Evolutionary conservation across 2,113 vertebrate species (phyloP).

Genomic region (Pseudorasbora parva): DNA sequence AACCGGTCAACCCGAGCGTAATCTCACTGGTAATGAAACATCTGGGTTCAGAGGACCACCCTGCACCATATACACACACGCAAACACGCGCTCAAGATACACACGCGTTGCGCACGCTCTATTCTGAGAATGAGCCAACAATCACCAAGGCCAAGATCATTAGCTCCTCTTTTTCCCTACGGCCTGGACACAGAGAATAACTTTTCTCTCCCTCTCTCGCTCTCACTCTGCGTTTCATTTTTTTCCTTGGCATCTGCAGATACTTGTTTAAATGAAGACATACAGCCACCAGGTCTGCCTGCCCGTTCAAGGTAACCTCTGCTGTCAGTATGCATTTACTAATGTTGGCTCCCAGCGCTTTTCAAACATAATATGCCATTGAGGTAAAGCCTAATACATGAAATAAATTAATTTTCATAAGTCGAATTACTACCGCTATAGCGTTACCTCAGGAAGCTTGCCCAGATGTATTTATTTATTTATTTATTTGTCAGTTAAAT

Average conservation of each 20-base stretch:
- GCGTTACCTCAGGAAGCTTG: constrained; percentile 43
- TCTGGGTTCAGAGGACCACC: constrained; percentile 54
- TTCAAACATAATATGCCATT: constrained; percentile 72
- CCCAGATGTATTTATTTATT: not conserved
- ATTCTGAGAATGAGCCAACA: constrained; percentile 75
- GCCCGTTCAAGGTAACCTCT: constrained; percentile 83
- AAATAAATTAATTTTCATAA: constrained; percentile 65
- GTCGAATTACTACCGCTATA: constrained; percentile 60
- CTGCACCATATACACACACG: constrained; percentile 19
- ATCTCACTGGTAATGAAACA: constrained; percentile 54
- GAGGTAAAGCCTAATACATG: constrained; percentile 71
- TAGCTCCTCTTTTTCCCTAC: constrained; percentile 73
- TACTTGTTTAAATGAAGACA: constrained; percentile 83
- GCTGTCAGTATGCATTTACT: constrained; percentile 80
- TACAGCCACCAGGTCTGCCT: constrained; percentile 76
- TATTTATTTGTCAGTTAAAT: not conserved
- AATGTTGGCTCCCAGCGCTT: constrained; percentile 67
- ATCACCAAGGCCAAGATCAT: constrained; percentile 79
- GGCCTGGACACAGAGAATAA: constrained; percentile 80
- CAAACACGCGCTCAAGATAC: constrained; percentile 32
- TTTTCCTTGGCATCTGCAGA: constrained; percentile 78
- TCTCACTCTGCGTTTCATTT: constrained; percentile 29
- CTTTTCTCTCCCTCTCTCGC: constrained; percentile 58
- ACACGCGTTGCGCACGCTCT: constrained; percentile 36
- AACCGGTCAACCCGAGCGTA: constrained; percentile 53